These are phyloP conservation scores for Drosophila biarmipes DNA, from an alignment of 1,140 invertebrate species.

Conservation along the genomic window DNA sequence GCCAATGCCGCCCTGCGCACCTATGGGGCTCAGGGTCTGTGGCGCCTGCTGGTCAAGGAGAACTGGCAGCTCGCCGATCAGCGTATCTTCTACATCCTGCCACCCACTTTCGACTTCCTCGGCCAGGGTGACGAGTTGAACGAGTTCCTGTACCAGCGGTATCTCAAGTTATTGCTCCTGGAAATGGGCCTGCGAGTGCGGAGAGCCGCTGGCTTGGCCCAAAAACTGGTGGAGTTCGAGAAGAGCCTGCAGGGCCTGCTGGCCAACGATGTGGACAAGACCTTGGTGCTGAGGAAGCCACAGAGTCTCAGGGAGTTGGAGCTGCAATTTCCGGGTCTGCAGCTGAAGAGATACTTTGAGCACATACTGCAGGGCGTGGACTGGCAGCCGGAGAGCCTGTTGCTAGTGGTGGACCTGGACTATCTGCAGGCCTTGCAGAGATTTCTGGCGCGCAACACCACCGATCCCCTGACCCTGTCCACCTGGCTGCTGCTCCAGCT, in stretches of 20 bases:
- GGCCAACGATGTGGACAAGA: constrained; percentile 10
- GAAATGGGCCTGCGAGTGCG: constrained; percentile 69
- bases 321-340: constrained; percentile 49
- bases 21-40: constrained; percentile 62
- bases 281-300: constrained; percentile 54
- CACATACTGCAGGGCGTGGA: constrained; percentile 33
- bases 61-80: constrained; percentile 77
- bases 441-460: constrained; percentile 12
- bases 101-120: constrained; percentile 58
- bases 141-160: constrained; percentile 64
- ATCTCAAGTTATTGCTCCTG: constrained; percentile 68
- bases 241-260: constrained; percentile 25
- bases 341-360: constrained; percentile 56
- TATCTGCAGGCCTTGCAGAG: constrained; percentile 51
- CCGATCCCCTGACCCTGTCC: constrained; percentile 35
- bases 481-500: constrained; percentile 73
- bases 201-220: constrained; percentile 40
- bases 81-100: constrained; percentile 64
- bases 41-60: constrained; percentile 56
- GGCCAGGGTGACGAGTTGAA: constrained; percentile 21
- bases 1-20: constrained; percentile 56
- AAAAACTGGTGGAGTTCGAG: constrained; percentile 63
- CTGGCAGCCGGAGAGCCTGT: constrained; percentile 20
- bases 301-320: constrained; percentile 45
- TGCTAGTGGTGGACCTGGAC: constrained; percentile 62